These are phyloP conservation scores for Theristicus caerulescens DNA, from an alignment of 2,113 vertebrate species.

Conservation along the genomic window DNA sequence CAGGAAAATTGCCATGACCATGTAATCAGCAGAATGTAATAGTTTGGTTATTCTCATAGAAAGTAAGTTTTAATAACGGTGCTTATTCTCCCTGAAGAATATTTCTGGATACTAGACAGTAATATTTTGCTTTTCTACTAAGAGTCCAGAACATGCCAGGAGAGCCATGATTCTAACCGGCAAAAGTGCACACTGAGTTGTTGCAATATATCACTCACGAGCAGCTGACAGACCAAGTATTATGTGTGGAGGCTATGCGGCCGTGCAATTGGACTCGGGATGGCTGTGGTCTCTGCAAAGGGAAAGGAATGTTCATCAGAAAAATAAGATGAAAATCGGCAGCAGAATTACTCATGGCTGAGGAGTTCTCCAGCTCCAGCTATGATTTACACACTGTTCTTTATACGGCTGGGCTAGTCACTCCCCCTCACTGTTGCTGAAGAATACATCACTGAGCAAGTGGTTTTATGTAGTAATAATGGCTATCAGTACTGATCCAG, in stretches of 20 bases:
- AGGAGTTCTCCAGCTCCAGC: background rate
- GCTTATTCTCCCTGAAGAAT: background rate
- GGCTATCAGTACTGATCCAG: background rate
- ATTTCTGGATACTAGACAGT: background rate
- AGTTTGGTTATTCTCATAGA: background rate
- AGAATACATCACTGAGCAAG: background rate
- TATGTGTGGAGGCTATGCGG: background rate
- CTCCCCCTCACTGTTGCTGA: background rate
- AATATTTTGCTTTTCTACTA: background rate
- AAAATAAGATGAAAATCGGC: background rate
- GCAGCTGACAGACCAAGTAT: background rate
- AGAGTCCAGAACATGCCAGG: background rate
- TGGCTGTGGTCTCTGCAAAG: background rate
- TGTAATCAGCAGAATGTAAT: background rate
- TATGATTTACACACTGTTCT: background rate
- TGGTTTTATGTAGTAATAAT: background rate
- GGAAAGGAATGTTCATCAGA: background rate
- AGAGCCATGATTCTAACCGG: background rate
- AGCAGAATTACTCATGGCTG: background rate
- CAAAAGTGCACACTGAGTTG: background rate
- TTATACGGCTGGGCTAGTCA: background rate
- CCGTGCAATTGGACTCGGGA: accelerated
- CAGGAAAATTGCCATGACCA: background rate
- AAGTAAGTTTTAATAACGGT: background rate
- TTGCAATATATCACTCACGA: background rate